A percentile compares a stretch with the other conserved stretches of the same genome.
Evolutionary conservation across 2,888 invertebrate genomes (phyloP).

Genomic region (Oscheius onirici): DNA sequence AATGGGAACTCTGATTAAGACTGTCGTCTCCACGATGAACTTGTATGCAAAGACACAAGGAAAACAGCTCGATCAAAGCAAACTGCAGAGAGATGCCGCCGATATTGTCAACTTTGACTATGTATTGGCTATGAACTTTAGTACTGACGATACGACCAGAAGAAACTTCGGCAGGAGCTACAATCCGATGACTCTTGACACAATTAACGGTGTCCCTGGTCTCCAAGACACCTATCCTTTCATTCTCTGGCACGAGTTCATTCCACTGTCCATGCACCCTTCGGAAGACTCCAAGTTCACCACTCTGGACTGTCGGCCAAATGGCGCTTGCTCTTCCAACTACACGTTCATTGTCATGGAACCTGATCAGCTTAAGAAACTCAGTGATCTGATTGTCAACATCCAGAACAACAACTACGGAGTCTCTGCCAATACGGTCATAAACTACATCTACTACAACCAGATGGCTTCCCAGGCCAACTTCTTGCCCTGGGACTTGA

Average conservation of each 20-base stretch:
- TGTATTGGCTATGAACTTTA: slow-evolving; percentile 52
- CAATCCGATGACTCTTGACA: slow-evolving; percentile 51
- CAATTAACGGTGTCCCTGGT: slow-evolving; percentile 13
- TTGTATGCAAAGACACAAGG: slow-evolving; percentile 40
- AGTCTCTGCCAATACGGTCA: slow-evolving; percentile 44
- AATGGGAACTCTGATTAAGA: slow-evolving; percentile 15
- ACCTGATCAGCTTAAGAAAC: slow-evolving; percentile 33
- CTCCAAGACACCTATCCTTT: slow-evolving; percentile 23
- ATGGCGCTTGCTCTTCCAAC: neutral
- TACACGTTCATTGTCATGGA: slow-evolving; percentile 48
- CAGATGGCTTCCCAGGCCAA: slow-evolving; percentile 42
- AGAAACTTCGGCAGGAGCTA: slow-evolving; percentile 57
- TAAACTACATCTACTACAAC: slow-evolving; percentile 59
- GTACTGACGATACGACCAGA: slow-evolving; percentile 56
- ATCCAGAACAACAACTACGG: neutral
- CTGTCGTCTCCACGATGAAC: slow-evolving; percentile 40
- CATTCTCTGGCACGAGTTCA: slow-evolving; percentile 47
- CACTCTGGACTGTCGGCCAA: neutral
- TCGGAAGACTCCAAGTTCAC: neutral
- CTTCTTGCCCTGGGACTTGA: slow-evolving; percentile 41
- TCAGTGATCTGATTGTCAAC: slow-evolving; percentile 3
- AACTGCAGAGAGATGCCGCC: slow-evolving; percentile 43
- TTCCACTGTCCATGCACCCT: slow-evolving; percentile 33
- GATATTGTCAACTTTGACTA: slow-evolving; percentile 60
- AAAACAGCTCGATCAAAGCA: slow-evolving; percentile 38